Percentiles rank a stretch among this genome's conserved stretches.
Conservation (phyloP, 2,113 vertebrate genomes). For the Cygnus buccinator region DNA sequence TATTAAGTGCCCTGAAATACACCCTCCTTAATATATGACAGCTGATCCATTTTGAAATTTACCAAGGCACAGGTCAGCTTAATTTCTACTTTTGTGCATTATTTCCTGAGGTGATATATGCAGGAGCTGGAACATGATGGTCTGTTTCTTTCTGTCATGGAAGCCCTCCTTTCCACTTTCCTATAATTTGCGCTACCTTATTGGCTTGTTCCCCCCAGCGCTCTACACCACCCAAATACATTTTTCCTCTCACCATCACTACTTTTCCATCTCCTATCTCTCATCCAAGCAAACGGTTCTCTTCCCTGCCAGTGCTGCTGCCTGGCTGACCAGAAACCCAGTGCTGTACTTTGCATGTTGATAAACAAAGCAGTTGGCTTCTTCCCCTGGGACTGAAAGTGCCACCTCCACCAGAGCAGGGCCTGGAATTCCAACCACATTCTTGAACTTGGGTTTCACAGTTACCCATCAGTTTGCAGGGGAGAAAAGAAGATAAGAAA, state of each 20-base stretch:
- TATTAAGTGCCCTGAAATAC: not conserved
- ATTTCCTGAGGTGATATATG: not conserved
- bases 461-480: slow-evolving; percentile 34
- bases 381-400: slow-evolving; percentile 52
- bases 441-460: slow-evolving; percentile 60
- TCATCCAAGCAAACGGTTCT: slow-evolving; percentile 1
- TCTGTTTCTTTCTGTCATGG: not conserved
- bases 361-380: slow-evolving; percentile 73
- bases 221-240: not conserved
- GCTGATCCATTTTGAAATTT: slow-evolving; percentile 2
- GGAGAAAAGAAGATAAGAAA: not conserved
- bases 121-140: not conserved
- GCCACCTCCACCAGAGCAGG: slow-evolving; percentile 68
- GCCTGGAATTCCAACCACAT: slow-evolving; percentile 54
- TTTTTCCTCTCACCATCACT: slow-evolving; percentile 27
- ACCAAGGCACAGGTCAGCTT: slow-evolving; percentile 16
- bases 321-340: slow-evolving; percentile 53
- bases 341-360: slow-evolving; percentile 48
- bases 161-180: not conserved
- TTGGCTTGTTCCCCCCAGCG: not conserved
- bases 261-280: slow-evolving; percentile 43
- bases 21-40: not conserved
- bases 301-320: slow-evolving; percentile 45
- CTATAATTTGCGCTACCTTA: not conserved
- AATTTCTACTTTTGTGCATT: slow-evolving; percentile 38